Base-by-base conservation (phyloP, 2,113 vertebrate genomes). In the Pithys albifrons region DNA sequence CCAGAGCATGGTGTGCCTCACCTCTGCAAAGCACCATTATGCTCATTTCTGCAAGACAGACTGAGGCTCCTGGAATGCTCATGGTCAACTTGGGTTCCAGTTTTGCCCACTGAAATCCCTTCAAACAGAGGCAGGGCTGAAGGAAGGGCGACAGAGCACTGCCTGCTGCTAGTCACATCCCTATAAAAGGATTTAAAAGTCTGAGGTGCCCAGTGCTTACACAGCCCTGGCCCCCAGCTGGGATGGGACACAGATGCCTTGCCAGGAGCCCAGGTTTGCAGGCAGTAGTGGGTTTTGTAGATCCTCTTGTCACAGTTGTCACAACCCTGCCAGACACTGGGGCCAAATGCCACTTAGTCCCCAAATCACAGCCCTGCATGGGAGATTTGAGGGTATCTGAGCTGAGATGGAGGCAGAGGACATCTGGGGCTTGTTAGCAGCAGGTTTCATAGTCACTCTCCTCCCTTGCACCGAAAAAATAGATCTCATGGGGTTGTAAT, bases 281-380 rank as follows among this genome's bases (percentile, higher is more conserved):
- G 48, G 22, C 33, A 65, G 28, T 41, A 41, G 33, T 22, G 24
- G 1, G 2, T 18, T 67, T 78, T 66, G 23, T 15, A 90, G 35
- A 28, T 35, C 27, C 8, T 64, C 29, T 69, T 3, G 0, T 12
- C 0, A 0, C 2, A 19, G 5, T 31, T 76, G 7, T 73, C 48
- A 80, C 1, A 4, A 20, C 67, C 22, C 17, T 66, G 37, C 18
- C 37, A 37, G 37, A 19, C 14, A 9, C 0, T 27, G 19, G 12
- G 29, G 16, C 3, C 67, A 58, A 91, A n/a, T 0, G 0, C 3
- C 29, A 25, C 43, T 52, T 64, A 18, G 39, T 71, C 14, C 45
- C 24, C 43, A 71, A 4, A 71, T 43, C 43, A 39, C 54, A 75
- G 51, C 27, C 25, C 43, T 59, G 7, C 13, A 6, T 1, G 0